Conservation (phyloP, 2,888 invertebrate species). For the Dicycla oo region DNA sequence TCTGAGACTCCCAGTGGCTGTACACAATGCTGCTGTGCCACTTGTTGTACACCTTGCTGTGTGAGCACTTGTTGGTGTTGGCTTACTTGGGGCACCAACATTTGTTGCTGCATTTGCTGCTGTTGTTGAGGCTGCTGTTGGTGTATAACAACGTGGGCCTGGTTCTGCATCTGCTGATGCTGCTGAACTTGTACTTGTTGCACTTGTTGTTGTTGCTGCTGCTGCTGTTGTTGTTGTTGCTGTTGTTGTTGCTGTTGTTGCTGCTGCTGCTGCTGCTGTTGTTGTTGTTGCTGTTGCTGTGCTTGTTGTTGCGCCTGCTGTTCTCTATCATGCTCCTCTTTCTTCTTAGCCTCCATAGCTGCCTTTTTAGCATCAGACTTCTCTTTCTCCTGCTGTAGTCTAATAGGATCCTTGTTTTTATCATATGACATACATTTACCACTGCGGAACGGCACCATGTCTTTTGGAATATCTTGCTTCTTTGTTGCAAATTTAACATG, state of each 20-base stretch:
- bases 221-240: slow-evolving; percentile 82
- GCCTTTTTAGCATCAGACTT: slow-evolving; percentile 88
- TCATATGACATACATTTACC: slow-evolving; percentile 90
- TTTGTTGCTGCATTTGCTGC: slow-evolving; percentile 85
- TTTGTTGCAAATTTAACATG: slow-evolving; percentile 93
- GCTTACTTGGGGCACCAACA: slow-evolving; percentile 88
- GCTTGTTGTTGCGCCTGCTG: slow-evolving; percentile 82
- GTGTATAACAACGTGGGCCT: slow-evolving; percentile 85
- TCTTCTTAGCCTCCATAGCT: slow-evolving; percentile 88
- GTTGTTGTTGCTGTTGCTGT: slow-evolving; percentile 79
- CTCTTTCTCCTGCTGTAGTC: slow-evolving; percentile 88
- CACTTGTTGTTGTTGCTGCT: slow-evolving; percentile 84
- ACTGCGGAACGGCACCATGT: slow-evolving; percentile 88
- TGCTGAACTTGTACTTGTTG: slow-evolving; percentile 86
- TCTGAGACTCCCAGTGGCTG: slow-evolving; percentile 88
- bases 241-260: slow-evolving; percentile 80
- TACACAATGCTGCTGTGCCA: slow-evolving; percentile 87
- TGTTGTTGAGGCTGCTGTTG: slow-evolving; percentile 82
- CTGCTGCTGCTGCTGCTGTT: slow-evolving; percentile 78
- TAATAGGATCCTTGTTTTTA: slow-evolving; percentile 88
- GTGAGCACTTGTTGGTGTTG: slow-evolving; percentile 88
- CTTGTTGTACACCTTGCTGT: slow-evolving; percentile 85
- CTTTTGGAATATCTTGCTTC: slow-evolving; percentile 87
- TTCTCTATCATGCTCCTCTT: slow-evolving; percentile 86
- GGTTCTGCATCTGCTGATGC: slow-evolving; percentile 85